These are phyloP conservation scores for Forbesichthys agassizii DNA, from an alignment of 2,113 vertebrate genomes.

Conservation along the genomic window DNA sequence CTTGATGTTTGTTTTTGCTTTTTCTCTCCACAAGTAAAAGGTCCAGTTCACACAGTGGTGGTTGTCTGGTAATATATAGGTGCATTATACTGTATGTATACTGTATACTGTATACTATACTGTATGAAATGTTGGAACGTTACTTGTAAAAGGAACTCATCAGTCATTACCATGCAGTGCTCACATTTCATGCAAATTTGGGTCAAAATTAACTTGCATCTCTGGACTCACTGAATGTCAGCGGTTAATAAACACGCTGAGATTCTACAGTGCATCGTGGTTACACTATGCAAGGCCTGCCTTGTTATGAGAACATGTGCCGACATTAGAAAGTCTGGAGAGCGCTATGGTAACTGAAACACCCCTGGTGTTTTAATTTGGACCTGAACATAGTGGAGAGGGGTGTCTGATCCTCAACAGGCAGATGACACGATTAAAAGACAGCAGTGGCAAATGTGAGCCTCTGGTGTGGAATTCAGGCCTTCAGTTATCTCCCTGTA, in stretches of 20 bases:
- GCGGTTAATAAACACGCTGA: background rate
- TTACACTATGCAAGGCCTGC: slow-evolving; percentile 14
- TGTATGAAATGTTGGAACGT: too few relatives aligned
- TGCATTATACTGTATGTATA: too few relatives aligned
- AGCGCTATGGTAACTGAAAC: slow-evolving; percentile 35
- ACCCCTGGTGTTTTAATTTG: slow-evolving; percentile 42
- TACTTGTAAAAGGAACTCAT: background rate
- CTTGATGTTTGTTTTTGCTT: too few relatives aligned
- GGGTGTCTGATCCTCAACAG: slow-evolving; percentile 23
- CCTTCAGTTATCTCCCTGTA: slow-evolving; percentile 17
- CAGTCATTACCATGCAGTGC: background rate
- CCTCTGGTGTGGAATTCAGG: slow-evolving; percentile 25
- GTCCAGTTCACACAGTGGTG: too few relatives aligned
- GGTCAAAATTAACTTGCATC: background rate
- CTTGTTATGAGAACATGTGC: slow-evolving; percentile 27
- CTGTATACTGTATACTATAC: too few relatives aligned
- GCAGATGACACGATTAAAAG: slow-evolving; percentile 32
- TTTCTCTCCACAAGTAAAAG: too few relatives aligned
- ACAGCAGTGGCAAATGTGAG: slow-evolving; percentile 18
- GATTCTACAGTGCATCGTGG: background rate
- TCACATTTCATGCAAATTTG: background rate
- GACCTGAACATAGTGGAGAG: slow-evolving; percentile 17
- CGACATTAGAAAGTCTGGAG: slow-evolving; percentile 19
- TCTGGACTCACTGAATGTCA: background rate
- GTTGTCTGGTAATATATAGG: too few relatives aligned